Conservation (phyloP, 2,113 vertebrate genomes). For the Paraplagusia blochii region DNA sequence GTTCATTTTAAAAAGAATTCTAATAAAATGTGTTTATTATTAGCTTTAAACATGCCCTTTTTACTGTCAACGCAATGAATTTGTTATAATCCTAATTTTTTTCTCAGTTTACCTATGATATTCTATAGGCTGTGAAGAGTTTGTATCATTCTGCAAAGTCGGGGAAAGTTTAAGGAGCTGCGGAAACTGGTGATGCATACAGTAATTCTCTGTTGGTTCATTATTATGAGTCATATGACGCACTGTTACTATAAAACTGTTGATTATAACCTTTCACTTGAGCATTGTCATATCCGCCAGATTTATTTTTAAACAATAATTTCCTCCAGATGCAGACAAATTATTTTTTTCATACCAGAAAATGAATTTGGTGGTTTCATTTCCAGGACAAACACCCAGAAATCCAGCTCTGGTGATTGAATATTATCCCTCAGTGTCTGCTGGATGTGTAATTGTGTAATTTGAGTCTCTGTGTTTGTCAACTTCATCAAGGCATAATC, state of each 20-base stretch:
- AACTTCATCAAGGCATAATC: constrained; percentile 11
- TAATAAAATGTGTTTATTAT: too few species aligned
- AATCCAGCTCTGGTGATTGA: background rate
- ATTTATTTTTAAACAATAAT: background rate
- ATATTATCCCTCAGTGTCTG: constrained; percentile 8
- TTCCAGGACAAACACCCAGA: constrained; percentile 2
- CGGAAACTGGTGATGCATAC: background rate
- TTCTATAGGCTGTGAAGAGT: background rate
- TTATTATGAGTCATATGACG: constrained; percentile 4
- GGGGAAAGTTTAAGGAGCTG: too few species aligned
- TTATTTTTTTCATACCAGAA: constrained; percentile 1
- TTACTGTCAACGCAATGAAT: too few species aligned
- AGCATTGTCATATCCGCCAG: background rate
- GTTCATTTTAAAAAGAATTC: too few species aligned
- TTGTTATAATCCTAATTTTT: too few species aligned
- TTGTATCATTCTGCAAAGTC: background rate
- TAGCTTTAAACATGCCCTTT: too few species aligned
- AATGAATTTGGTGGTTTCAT: constrained; percentile 6
- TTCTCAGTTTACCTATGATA: background rate
- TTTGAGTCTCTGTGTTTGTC: background rate
- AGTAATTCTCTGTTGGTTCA: background rate
- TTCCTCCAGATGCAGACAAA: background rate
- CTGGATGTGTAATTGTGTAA: constrained; percentile 9
- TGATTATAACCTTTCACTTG: background rate
- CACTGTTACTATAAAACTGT: constrained; percentile 2